Evolutionary conservation across 2,797 vertebrate species (phyloP).

Genomic region (Hemibagrus guttatus): DNA sequence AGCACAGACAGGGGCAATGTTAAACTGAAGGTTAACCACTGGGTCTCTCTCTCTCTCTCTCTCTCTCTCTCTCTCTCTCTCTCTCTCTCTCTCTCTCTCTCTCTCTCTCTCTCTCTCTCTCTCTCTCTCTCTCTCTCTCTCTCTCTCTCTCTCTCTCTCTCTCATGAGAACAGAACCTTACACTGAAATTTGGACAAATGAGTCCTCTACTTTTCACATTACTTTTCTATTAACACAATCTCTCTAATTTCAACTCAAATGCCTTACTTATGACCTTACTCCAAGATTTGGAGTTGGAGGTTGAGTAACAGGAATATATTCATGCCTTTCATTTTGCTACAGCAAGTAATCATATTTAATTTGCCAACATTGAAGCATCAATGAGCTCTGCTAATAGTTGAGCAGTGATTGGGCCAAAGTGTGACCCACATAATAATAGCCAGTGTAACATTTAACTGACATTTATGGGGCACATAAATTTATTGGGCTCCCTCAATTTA

Average conservation of each 20-base stretch:
- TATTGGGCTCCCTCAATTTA: background rate
- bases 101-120: slow-evolving; percentile 49
- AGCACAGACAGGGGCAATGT: slow-evolving; percentile 58
- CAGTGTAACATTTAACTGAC: slow-evolving; percentile 55
- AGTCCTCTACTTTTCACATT: slow-evolving; percentile 49
- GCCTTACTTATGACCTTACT: background rate
- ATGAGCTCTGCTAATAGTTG: slow-evolving; percentile 37
- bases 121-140: slow-evolving; percentile 42
- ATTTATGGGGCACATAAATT: slow-evolving; percentile 40
- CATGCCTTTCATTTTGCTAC: slow-evolving; percentile 11
- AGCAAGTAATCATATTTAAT: slow-evolving; percentile 30
- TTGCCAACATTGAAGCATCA: slow-evolving; percentile 28
- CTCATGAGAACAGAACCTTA: slow-evolving; percentile 46
- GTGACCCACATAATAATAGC: slow-evolving; percentile 46
- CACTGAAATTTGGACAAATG: slow-evolving; percentile 43
- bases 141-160: slow-evolving; percentile 41
- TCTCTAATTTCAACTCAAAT: background rate
- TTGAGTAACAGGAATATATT: background rate
- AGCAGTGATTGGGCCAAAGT: slow-evolving; percentile 37
- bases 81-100: slow-evolving; percentile 44
- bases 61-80: slow-evolving; percentile 40
- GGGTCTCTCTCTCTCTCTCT: slow-evolving; percentile 42
- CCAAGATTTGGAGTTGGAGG: background rate
- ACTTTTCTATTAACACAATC: slow-evolving; percentile 24
- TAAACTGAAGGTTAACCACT: slow-evolving; percentile 61